A percentile compares a stretch with the other conserved stretches of the same genome.
Evolutionary conservation across 2,888 invertebrate species (phyloP).

Genomic region (Panzeria rudis): DNA sequence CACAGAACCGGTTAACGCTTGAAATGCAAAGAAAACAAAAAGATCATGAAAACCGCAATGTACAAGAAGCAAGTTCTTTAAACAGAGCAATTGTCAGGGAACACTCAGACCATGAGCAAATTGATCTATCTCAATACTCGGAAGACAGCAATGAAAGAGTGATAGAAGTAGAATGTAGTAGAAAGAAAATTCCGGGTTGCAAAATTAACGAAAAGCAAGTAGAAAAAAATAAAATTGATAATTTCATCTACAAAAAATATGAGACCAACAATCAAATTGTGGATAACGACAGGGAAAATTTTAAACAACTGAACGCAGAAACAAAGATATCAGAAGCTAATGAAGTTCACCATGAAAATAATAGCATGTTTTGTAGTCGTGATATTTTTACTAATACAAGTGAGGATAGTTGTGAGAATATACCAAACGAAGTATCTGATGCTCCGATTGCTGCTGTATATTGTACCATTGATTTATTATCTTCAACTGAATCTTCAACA

Average conservation of each 20-base stretch:
- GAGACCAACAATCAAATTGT: background rate
- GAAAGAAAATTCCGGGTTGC: background rate
- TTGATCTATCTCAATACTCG: background rate
- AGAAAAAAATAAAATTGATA: background rate
- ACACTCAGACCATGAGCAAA: background rate
- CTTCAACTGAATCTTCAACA: background rate
- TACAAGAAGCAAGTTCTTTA: background rate
- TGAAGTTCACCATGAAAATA: background rate
- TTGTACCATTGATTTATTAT: conserved; percentile 31
- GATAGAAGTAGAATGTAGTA: background rate
- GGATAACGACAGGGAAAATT: background rate
- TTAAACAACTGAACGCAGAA: background rate
- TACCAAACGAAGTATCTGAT: background rate
- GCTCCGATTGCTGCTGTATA: background rate
- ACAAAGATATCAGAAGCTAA: background rate
- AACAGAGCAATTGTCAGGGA: background rate
- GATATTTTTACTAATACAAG: background rate
- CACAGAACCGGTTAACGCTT: conserved; percentile 71
- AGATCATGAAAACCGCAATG: background rate
- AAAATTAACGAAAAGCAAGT: background rate
- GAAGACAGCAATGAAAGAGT: background rate
- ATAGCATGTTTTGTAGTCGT: background rate
- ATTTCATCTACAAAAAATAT: background rate
- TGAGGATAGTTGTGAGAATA: background rate
- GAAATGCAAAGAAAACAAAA: conserved; percentile 31